Conservation (phyloP, 2,888 invertebrate genomes). For the Diloba caeruleocephala region DNA sequence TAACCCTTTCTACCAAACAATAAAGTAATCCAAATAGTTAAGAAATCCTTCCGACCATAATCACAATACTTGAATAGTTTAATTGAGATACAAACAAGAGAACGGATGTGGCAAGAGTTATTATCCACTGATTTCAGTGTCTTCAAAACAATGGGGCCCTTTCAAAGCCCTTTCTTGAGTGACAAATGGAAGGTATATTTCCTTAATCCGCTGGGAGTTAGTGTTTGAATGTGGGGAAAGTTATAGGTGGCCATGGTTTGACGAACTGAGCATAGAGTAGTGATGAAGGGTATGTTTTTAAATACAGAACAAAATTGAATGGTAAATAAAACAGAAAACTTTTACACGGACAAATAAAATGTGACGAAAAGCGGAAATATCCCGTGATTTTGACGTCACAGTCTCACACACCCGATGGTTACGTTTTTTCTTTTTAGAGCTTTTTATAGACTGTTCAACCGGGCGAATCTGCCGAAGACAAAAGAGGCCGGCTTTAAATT, state of each 20-base stretch:
- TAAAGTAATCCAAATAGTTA: slow-evolving; percentile 34
- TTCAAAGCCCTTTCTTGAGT: slow-evolving; percentile 78
- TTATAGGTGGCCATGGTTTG: slow-evolving; percentile 25
- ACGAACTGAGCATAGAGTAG: slow-evolving; percentile 17
- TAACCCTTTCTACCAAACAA: slow-evolving; percentile 25
- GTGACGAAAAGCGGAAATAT: too few species aligned
- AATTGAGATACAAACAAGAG: slow-evolving; percentile 43
- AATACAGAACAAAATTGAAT: too few species aligned
- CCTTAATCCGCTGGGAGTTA: slow-evolving; percentile 74
- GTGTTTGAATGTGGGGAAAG: slow-evolving; percentile 46
- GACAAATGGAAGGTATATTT: slow-evolving; percentile 82
- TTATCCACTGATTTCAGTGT: slow-evolving; percentile 70
- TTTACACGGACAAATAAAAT: too few species aligned
- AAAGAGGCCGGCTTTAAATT: too few species aligned
- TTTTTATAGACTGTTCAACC: too few species aligned
- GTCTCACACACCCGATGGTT: too few species aligned
- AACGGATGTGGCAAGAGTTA: slow-evolving; percentile 45
- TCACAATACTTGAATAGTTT: slow-evolving; percentile 54
- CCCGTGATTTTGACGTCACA: too few species aligned
- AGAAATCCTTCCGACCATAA: slow-evolving; percentile 46
- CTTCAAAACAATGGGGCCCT: slow-evolving; percentile 76
- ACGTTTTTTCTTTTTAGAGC: too few species aligned
- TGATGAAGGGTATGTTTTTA: not conserved
- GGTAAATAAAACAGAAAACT: too few species aligned
- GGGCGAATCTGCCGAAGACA: too few species aligned